A percentile compares a stretch with the other conserved stretches of the same genome.
Conservation (phyloP, 2,797 vertebrate genomes). For the Anguilla obscura region DNA sequence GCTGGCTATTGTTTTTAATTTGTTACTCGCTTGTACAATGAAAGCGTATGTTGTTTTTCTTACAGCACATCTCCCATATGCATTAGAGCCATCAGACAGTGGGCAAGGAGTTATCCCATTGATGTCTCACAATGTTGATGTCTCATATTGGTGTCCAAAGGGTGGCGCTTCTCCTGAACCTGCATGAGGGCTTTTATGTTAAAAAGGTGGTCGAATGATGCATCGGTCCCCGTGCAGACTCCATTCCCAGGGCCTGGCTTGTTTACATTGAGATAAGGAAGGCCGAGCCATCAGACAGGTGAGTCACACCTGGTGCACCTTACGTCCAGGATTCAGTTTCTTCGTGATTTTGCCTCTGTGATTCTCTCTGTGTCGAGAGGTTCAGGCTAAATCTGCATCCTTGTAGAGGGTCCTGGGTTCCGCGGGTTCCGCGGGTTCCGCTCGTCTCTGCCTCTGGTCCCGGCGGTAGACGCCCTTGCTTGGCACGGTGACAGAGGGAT, state of each 20-base stretch:
- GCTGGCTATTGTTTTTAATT: not conserved
- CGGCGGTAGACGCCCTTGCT: not conserved
- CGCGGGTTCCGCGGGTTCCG: not conserved
- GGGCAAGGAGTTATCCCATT: not conserved
- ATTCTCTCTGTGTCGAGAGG: not conserved
- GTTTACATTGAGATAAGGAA: constrained; percentile 7
- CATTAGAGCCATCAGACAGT: not conserved
- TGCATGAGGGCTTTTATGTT: not conserved
- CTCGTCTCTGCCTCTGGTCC: not conserved
- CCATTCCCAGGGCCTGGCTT: not conserved
- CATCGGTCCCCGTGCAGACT: not conserved
- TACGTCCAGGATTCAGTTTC: not conserved
- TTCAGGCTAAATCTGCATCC: not conserved
- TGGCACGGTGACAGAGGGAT: not conserved
- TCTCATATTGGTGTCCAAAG: not conserved
- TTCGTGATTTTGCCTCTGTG: not conserved
- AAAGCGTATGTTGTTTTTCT: not conserved
- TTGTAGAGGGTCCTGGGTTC: not conserved
- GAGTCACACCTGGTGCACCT: not conserved
- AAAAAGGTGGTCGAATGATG: not conserved
- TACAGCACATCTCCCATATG: not conserved
- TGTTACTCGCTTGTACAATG: not conserved
- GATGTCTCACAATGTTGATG: not conserved
- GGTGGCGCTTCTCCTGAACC: not conserved
- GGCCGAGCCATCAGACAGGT: not conserved